Base-by-base conservation (phyloP, 2,113 vertebrate species). In the Nannobrachium achirus region DNA sequence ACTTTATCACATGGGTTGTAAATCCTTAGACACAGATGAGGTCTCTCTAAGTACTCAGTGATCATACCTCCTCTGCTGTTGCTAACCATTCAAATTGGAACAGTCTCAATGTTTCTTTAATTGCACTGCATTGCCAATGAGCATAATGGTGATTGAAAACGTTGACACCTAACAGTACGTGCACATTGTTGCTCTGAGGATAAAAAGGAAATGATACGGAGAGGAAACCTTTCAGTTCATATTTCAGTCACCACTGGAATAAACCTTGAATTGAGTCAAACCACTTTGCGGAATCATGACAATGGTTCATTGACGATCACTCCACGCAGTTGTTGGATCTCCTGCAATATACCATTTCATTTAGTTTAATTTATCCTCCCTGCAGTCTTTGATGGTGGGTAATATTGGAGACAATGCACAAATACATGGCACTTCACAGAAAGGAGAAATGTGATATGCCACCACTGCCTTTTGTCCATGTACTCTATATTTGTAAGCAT, bases 1-100 rank as follows among this genome's bases (percentile, higher is more conserved):
- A 45, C 48, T 56, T 56, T 38, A n/a, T 25, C 46, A 60, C 62
- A n/a, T 92, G 95, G 94, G 93, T 93, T 95, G 88, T 95, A 95
- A 42, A 42, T 25, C 41, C 10, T 8, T 42, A 42, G n/a, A 41
- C 7, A 41, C 40, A 7, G 40, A 41, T 41, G 40, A 7, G 9
- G 9, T 6, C 40, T 9, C 9, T 9, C 40, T 7, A 41, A 41
- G 40, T 9, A 6, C 9, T 42, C 41, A 6, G 41, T 10, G 7
- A 8, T 42, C 2, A 42, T 42, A 42, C 41, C 10, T 42, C 8
- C 8, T 10, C 8, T 10, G 41, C 41, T 42, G 8, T 42, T 2
- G 10, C 2, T 42, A 6, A 10, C 7, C 41, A 42, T 10, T 42
- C 8, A 42, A 42, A 42, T 42, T 42, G 10, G 7, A 1, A 8